phyloP scores from a whole-genome alignment of 2,797 vertebrate genomes.

The Neosalanx taihuensis region DNA sequence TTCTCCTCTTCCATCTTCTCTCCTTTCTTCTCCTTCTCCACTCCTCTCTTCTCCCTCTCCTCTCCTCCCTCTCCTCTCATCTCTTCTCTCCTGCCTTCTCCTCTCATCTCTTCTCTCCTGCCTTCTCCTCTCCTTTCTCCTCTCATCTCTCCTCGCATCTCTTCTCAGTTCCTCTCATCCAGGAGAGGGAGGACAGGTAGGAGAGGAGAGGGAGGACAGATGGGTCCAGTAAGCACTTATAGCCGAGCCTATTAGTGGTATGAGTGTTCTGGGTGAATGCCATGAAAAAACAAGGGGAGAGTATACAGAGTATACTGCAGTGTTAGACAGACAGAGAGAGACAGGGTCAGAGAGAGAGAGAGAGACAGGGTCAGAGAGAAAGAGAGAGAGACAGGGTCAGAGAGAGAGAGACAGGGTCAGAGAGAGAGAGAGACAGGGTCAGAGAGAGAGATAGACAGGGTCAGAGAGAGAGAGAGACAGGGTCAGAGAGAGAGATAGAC shows the following conservation, averaged over 20 bases:
- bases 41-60: background rate
- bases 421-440: background rate
- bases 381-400: slow-evolving; percentile 4
- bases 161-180: no score
- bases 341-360: background rate
- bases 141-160: no score
- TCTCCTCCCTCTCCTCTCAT: background rate
- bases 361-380: no score
- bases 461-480: slow-evolving; percentile 11
- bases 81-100: background rate
- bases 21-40: background rate
- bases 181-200: slow-evolving; percentile 1
- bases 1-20: background rate
- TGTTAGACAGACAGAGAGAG: background rate
- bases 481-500: slow-evolving; percentile 23
- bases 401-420: background rate
- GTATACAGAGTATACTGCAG: background rate
- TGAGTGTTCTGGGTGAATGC: slow-evolving; percentile 67
- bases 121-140: background rate
- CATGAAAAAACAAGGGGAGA: slow-evolving; percentile 40
- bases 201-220: slow-evolving; percentile 24
- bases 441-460: background rate
- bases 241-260: slow-evolving; percentile 65
- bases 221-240: slow-evolving; percentile 45
- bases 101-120: background rate